Evolutionary conservation across 2,888 invertebrate genomes (phyloP).

Genomic region (Drosophila antonietae): DNA sequence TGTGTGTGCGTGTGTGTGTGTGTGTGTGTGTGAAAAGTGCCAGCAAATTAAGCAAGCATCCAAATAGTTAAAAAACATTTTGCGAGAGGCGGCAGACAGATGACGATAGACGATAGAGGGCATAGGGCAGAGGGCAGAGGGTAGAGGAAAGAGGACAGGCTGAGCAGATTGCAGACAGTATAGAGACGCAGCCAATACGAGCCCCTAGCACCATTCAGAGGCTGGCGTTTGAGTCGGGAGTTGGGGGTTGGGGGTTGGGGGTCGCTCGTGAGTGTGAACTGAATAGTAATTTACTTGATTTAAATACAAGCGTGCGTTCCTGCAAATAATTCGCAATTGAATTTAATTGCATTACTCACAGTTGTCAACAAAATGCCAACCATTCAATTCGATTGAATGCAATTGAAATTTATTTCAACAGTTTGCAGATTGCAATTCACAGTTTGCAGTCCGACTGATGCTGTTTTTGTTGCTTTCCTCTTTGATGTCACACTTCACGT

Average conservation of each 20-base stretch:
- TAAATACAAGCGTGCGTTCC: constrained; percentile 62
- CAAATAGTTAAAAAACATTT: constrained; percentile 59
- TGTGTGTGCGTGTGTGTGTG: constrained; percentile 8
- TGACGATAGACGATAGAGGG: not conserved
- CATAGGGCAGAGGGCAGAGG: not conserved
- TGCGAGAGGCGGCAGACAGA: constrained; percentile 28
- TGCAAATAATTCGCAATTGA: constrained; percentile 75
- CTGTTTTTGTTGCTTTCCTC: constrained; percentile 20
- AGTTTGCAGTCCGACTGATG: constrained; percentile 10
- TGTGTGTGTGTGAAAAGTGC: constrained; percentile 29
- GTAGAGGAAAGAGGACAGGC: not conserved
- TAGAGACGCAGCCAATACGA: not conserved
- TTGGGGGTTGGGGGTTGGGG: not conserved
- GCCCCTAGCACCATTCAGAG: not conserved
- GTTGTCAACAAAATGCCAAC: constrained; percentile 78
- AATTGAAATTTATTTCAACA: constrained; percentile 76
- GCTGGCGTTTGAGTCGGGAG: not conserved
- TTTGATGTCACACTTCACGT: constrained; percentile 66
- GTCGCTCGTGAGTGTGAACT: constrained; percentile 40
- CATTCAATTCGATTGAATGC: constrained; percentile 77
- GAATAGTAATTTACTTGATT: constrained; percentile 67
- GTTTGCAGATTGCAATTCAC: not conserved
- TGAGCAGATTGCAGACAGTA: not conserved
- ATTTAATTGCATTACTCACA: constrained; percentile 80
- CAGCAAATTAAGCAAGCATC: constrained; percentile 55